Percentiles rank a stretch among this genome's conserved stretches.
phyloP scores from a whole-genome alignment of 2,888 invertebrate species.

The Drosophila greeni region DNA sequence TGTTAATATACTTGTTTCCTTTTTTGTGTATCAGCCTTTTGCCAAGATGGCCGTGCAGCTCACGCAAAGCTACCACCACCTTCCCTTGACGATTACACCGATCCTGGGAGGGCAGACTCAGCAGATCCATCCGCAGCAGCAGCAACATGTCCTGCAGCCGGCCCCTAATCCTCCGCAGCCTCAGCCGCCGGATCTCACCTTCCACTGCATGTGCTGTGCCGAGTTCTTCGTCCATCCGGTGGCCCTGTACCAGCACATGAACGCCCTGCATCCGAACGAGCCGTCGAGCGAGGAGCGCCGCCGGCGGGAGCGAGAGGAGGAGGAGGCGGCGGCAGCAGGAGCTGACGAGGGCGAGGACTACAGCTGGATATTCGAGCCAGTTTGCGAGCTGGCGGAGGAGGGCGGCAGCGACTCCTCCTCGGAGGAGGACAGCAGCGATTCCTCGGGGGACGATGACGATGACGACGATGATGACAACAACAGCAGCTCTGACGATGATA shows the following conservation, averaged over 20 bases:
- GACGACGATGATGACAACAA: constrained; percentile 47
- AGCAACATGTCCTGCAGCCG: constrained; percentile 45
- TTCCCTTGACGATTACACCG: constrained; percentile 77
- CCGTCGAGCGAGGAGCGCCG: constrained; percentile 34
- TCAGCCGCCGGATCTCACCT: constrained; percentile 77
- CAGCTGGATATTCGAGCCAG: constrained; percentile 78
- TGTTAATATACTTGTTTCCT: constrained; percentile 6
- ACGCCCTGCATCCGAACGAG: constrained; percentile 71
- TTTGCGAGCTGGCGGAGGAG: constrained; percentile 74
- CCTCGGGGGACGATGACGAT: constrained; percentile 47
- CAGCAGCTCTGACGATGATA: constrained; percentile 39
- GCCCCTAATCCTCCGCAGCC: constrained; percentile 54
- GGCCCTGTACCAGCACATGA: constrained; percentile 77
- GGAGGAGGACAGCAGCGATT: constrained; percentile 54
- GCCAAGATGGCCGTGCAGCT: constrained; percentile 64
- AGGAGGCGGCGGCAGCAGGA: constrained; percentile 29
- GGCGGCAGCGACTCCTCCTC: constrained; percentile 45
- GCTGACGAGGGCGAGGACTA: constrained; percentile 70
- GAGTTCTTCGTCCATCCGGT: constrained; percentile 77
- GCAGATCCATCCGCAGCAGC: constrained; percentile 17
- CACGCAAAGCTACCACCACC: constrained; percentile 64
- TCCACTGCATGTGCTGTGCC: constrained; percentile 78
- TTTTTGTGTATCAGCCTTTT: constrained; percentile 26
- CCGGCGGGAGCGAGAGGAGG: constrained; percentile 23
- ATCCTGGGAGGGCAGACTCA: constrained; percentile 59